A percentile compares a stretch with the other conserved stretches of the same genome.
Evolutionary conservation across 2,113 vertebrate genomes (phyloP).

Genomic region (Sialia sialis): DNA sequence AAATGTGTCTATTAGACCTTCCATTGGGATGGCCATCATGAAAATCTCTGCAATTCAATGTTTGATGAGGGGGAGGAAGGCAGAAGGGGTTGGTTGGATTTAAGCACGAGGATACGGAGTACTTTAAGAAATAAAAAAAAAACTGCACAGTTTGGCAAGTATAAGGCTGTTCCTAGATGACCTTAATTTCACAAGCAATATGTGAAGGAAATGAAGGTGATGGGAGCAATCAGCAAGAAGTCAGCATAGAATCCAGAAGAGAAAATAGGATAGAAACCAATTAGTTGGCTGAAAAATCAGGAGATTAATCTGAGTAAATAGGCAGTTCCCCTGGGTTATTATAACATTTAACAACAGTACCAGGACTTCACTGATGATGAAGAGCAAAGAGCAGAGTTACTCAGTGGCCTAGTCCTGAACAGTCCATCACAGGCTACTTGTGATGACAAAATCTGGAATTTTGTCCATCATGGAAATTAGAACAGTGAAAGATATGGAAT

Average conservation of each 20-base stretch:
- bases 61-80: neutral
- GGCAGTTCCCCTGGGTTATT: neutral
- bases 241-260: neutral
- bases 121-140: neutral
- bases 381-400: neutral
- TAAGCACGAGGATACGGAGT: rapidly evolving
- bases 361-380: neutral
- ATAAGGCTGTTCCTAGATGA: neutral
- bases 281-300: neutral
- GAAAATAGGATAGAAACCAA: neutral
- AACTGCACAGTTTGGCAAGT: neutral
- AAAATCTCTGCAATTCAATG: neutral
- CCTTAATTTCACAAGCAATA: neutral
- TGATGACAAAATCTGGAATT: neutral
- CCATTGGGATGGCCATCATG: neutral
- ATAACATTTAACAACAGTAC: neutral
- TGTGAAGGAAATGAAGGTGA: neutral
- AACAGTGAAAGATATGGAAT: neutral
- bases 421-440: neutral
- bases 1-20: neutral
- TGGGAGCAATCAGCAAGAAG: neutral
- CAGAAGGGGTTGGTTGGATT: neutral
- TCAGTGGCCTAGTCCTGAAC: neutral
- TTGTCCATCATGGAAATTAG: neutral
- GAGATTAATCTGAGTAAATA: neutral